Evolutionary conservation across 2,797 vertebrate genomes (phyloP), one percentile per base, ranked within the genome.

Genomic region (Falco naumanni): DNA sequence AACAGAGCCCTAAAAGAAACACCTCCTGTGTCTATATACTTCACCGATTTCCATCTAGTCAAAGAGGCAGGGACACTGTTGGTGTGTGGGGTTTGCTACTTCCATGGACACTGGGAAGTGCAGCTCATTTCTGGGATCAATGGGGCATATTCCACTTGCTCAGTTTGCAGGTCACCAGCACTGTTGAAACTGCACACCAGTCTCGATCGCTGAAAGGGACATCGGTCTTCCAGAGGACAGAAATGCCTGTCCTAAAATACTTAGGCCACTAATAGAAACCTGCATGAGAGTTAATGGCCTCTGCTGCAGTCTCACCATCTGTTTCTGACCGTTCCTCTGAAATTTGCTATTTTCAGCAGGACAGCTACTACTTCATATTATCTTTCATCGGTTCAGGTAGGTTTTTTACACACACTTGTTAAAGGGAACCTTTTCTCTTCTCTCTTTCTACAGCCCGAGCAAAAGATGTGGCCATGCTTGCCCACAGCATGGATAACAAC

Each of bases 401-500:
- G 1, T 26, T 77, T 85, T 78, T 53, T 50, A 31, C 17, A 54
- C 7, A 13, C 1, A 15, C 13, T 0, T 95, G 39, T 50, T 93
- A 93, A 96, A 79, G 4, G 74, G 2, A 77, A 75, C 22, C 24
- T 93, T 96, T 87, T 34, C 72, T 90, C 76, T 97, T 95, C 78
- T 97, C 85, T 96, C 68, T 95, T 48, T 66, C 37, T 60, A 39
- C 93, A 98, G 90, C 84, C 95, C 89, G 89, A 93, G 87, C 81
- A 29, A 39, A 90, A 89, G 93, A 83, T 8, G 6, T 91, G 96
- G 92, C 68, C 39, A 96, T 98, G 95, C 98, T 98, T 82, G 97
- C 98, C 79, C 96, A 72, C 93, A 97, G 97, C 15, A 97, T 98
- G 85, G 97, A 98, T 64, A 96, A 96, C 59, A 96, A 94, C 89